Base-by-base conservation (phyloP, 2,113 vertebrate genomes). In the Pedionomus torquatus region DNA sequence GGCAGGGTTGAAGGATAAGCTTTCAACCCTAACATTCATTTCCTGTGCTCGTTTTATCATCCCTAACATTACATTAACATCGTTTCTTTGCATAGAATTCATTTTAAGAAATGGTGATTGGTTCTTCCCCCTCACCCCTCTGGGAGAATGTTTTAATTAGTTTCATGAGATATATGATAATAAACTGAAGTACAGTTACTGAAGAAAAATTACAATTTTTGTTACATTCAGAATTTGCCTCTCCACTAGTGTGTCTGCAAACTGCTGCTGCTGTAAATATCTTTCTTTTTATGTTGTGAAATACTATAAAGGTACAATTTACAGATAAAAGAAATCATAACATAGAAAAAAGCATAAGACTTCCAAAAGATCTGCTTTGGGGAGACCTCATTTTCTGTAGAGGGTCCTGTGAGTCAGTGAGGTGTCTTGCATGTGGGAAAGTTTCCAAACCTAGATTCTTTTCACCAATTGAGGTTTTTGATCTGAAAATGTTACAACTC, bases 21-120 rank as follows among this genome's bases (percentile, higher is more conserved):
- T 92, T 87, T 93, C 80, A 93, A 55, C 60, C 71, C 65, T 82
- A 61, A 23, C 86, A 83, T 95, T 97, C 88, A 89, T 96, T 97
- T 97, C 93, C 95, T 94, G 90, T 92, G 35, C 90, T 89, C 95
- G 85, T 94, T 95, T 95, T 95, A 90, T 95, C 96, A 92, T 94
- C 71, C 39, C 72, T 87, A 89, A 90, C 83, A 30, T 94, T 90
- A 71, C 79, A 49, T 92, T 95, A 90, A 57, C 69, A 78, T 49
- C 2, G 2, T 83, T 93, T 92, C 65, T 92, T 93, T 95, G 72
- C 90, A 71, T 48, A 83, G 84, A 85, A 64, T 80, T 96, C 43
- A 79, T 96, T 96, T 87, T 90, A 86, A 93, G 74, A 64, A 96
- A 58, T 24, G 63, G 63, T 65, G 89, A 94, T 95, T 90, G 65